phyloP scores from a whole-genome alignment of 2,888 invertebrate species.

The Scaptomyza parva region DNA sequence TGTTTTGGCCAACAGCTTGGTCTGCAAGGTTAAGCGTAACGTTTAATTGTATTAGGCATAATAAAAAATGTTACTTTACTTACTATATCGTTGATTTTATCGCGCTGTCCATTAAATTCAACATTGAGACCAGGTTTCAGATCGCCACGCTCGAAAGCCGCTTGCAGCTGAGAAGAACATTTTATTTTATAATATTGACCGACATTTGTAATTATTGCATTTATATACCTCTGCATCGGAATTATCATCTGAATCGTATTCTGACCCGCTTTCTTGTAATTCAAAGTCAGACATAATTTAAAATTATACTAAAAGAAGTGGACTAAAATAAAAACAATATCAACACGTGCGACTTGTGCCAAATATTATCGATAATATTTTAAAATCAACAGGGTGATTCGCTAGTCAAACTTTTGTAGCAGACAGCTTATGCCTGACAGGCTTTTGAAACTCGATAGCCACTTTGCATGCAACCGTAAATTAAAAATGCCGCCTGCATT shows the following conservation, averaged over 20 bases:
- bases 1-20: conserved; percentile 88
- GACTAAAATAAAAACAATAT: conserved; percentile 60
- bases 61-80: conserved; percentile 75
- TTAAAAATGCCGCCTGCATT: conserved; percentile 9
- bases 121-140: conserved; percentile 94
- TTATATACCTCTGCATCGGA: conserved; percentile 83
- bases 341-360: conserved; percentile 64
- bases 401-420: neutral
- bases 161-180: conserved; percentile 90
- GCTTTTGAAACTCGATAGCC: neutral
- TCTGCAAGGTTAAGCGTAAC: conserved; percentile 62
- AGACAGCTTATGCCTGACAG: conserved; percentile 12
- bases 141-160: conserved; percentile 93
- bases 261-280: conserved; percentile 77
- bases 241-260: conserved; percentile 78
- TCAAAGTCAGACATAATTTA: conserved; percentile 71
- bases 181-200: neutral
- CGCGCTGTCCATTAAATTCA: conserved; percentile 87
- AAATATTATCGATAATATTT: conserved; percentile 38
- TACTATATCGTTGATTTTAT: conserved; percentile 90
- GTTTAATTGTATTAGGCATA: neutral
- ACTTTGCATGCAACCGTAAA: neutral
- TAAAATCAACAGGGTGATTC: conserved; percentile 23
- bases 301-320: conserved; percentile 20
- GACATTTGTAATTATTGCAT: neutral